Percentiles rank a stretch among this genome's conserved stretches.
phyloP scores from a whole-genome alignment of 2,888 invertebrate species.

The Fissipunctia ypsillon region DNA sequence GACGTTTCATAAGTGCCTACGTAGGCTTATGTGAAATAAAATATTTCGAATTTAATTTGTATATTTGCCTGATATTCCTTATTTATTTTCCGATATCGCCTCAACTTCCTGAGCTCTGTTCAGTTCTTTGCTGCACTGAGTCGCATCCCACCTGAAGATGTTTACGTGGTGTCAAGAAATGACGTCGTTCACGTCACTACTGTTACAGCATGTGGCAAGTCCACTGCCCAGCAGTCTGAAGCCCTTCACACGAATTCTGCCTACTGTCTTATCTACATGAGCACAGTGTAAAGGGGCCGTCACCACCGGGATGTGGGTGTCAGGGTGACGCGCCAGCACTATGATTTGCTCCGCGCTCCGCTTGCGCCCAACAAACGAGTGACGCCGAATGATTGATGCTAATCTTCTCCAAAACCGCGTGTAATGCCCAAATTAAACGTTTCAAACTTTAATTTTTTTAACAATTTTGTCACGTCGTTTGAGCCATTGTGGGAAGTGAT shows the following conservation, averaged over 20 bases:
- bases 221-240: background rate
- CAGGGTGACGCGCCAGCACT: conserved; percentile 85
- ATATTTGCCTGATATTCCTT: background rate
- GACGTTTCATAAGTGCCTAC: too few relatives aligned
- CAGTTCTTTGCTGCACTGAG: background rate
- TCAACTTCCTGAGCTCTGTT: background rate
- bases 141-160: too few relatives aligned
- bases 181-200: background rate
- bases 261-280: conserved; percentile 45
- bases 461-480: conserved; percentile 62
- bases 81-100: background rate
- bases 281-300: conserved; percentile 16
- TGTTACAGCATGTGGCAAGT: background rate
- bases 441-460: conserved; percentile 74
- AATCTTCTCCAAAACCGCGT: conserved; percentile 82
- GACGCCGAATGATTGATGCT: conserved; percentile 78
- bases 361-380: conserved; percentile 85
- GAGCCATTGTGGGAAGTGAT: conserved; percentile 64
- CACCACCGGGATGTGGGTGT: conserved; percentile 83
- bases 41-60: too few relatives aligned
- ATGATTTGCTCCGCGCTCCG: conserved; percentile 89
- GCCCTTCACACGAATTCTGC: conserved; percentile 20
- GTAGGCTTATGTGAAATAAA: too few relatives aligned
- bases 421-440: conserved; percentile 80
- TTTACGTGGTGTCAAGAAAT: background rate